A percentile compares a stretch with the other conserved stretches of the same genome.
Conservation (phyloP, 2,113 vertebrate genomes). For the Gymnobelideus leadbeateri region DNA sequence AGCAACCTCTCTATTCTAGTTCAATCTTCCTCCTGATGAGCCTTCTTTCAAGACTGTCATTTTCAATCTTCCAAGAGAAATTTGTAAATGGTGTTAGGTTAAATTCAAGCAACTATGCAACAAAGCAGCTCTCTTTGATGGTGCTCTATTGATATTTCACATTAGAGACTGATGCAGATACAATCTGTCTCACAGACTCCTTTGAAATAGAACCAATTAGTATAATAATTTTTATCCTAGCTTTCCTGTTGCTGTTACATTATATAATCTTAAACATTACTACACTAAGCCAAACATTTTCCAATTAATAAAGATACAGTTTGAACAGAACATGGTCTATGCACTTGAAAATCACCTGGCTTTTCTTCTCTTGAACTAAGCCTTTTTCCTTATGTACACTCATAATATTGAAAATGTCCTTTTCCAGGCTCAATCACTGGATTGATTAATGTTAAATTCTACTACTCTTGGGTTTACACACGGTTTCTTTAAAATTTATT, state of each 20-base stretch:
- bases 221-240: conserved; percentile 41
- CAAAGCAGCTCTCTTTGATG: rapidly evolving
- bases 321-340: background rate
- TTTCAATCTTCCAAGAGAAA: background rate
- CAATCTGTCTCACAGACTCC: conserved; percentile 6
- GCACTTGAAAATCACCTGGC: conserved; percentile 9
- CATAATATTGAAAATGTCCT: background rate
- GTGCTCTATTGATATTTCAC: conserved; percentile 16
- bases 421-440: background rate
- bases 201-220: conserved; percentile 49
- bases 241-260: conserved; percentile 3
- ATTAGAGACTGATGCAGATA: conserved; percentile 19
- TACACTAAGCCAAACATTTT: conserved; percentile 39
- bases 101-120: conserved; percentile 30
- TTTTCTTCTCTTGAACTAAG: conserved; percentile 40
- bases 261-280: conserved; percentile 13
- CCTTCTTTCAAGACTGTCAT: background rate
- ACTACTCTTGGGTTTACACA: background rate
- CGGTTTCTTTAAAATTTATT: background rate
- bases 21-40: background rate
- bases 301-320: conserved; percentile 36
- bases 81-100: background rate
- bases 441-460: background rate
- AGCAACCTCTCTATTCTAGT: background rate
- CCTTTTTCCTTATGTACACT: background rate